phyloP scores from a whole-genome alignment of 2,113 vertebrate genomes.

The Apeltes quadracus region DNA sequence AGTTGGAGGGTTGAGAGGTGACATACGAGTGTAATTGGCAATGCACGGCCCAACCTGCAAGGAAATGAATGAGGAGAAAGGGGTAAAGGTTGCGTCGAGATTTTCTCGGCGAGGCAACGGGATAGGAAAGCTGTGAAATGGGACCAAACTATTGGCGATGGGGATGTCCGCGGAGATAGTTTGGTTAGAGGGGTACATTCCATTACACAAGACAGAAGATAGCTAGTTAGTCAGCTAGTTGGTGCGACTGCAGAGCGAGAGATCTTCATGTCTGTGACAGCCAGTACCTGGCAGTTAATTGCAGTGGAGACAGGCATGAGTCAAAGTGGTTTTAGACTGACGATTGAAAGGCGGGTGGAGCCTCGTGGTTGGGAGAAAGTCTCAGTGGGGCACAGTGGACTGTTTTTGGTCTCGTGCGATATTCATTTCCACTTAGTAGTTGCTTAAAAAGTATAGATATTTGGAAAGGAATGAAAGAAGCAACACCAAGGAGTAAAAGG shows the following conservation, averaged over 20 bases:
- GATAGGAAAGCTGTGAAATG: conserved; percentile 28
- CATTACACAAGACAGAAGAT: conserved; percentile 50
- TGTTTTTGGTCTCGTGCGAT: conserved; percentile 8
- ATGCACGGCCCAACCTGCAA: neutral
- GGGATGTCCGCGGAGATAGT: conserved; percentile 46
- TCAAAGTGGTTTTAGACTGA: conserved; percentile 23
- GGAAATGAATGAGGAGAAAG: conserved; percentile 29
- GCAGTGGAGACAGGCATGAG: conserved; percentile 26
- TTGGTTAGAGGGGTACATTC: conserved; percentile 41
- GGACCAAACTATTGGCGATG: conserved; percentile 25
- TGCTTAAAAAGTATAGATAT: neutral
- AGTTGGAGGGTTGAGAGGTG: conserved; percentile 6
- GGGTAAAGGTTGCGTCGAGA: conserved; percentile 2
- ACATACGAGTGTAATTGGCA: conserved; percentile 25
- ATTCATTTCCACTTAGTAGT: conserved; percentile 1
- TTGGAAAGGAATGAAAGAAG: conserved; percentile 12
- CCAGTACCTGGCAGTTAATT: conserved; percentile 41
- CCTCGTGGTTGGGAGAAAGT: neutral
- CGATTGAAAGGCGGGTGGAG: conserved; percentile 26
- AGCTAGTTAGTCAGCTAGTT: conserved; percentile 50
- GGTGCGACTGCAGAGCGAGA: conserved; percentile 18
- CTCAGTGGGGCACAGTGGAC: neutral
- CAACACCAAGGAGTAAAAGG: neutral
- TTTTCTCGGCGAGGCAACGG: conserved; percentile 46
- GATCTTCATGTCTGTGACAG: conserved; percentile 46